These are phyloP conservation scores for Sterrhoptilus dennistouni DNA, from an alignment of 2,113 vertebrate species.

Conservation along the genomic window DNA sequence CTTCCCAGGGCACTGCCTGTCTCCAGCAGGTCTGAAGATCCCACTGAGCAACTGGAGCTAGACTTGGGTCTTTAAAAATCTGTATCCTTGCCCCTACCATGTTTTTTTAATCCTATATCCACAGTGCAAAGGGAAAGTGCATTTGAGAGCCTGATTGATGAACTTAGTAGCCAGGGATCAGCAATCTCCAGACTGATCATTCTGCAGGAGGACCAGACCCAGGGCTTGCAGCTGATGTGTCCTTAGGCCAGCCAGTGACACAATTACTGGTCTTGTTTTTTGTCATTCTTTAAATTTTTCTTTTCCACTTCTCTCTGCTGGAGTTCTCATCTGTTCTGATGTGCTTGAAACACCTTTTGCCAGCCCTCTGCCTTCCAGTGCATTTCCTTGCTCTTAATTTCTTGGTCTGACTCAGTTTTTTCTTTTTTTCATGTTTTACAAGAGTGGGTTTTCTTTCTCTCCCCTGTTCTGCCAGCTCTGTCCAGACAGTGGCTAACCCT, in stretches of 20 bases:
- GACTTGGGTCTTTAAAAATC: neutral
- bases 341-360: neutral
- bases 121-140: neutral
- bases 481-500: neutral
- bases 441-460: neutral
- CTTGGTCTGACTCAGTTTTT: neutral
- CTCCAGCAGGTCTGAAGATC: neutral
- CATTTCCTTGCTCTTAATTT: neutral
- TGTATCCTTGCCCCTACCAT: neutral
- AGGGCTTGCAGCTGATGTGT: neutral
- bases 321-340: neutral
- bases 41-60: neutral
- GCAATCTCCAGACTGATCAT: neutral
- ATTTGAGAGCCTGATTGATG: fast-evolving
- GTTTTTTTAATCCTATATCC: neutral
- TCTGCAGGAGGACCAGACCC: neutral
- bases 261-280: neutral
- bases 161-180: neutral
- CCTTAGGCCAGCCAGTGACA: neutral
- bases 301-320: neutral
- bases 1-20: neutral
- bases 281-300: neutral
- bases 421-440: neutral
- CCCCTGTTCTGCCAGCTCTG: neutral
- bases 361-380: neutral